phyloP scores from a whole-genome alignment of 2,113 vertebrate genomes.

The Toxostoma redivivum region DNA sequence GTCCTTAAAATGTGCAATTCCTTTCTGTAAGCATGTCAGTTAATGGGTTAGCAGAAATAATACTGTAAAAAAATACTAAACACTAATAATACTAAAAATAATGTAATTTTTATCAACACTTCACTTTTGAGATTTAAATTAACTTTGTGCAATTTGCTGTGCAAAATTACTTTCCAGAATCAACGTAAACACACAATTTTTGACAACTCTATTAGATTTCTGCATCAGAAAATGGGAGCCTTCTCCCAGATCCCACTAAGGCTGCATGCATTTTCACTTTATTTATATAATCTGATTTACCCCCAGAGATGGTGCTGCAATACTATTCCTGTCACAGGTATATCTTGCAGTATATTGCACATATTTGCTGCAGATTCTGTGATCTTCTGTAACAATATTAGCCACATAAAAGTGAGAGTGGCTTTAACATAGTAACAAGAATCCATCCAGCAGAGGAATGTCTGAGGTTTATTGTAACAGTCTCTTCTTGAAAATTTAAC shows the following conservation, averaged over 20 bases:
- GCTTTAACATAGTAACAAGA: neutral
- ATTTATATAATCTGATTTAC: neutral
- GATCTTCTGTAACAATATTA: neutral
- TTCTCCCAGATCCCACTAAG: neutral
- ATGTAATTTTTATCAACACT: neutral
- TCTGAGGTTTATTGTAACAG: constrained; percentile 3
- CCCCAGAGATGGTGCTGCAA: neutral
- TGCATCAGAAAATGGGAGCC: neutral
- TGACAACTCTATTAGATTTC: neutral
- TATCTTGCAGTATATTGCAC: neutral
- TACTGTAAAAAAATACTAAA: neutral
- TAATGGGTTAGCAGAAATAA: neutral
- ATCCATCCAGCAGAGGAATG: neutral
- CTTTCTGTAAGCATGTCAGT: neutral
- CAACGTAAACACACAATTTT: neutral
- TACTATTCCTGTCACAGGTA: neutral
- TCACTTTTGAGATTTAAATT: neutral
- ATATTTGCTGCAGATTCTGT: neutral
- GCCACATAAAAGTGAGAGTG: neutral
- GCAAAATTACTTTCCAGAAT: constrained; percentile 8
- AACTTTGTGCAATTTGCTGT: neutral
- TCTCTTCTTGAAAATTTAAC: neutral
- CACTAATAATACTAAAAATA: neutral
- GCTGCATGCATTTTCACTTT: neutral
- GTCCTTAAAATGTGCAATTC: neutral